Percentiles rank a stretch among this genome's conserved stretches.
Evolutionary conservation across 2,888 invertebrate genomes (phyloP).

Genomic region (Sarcophaga rosellei): DNA sequence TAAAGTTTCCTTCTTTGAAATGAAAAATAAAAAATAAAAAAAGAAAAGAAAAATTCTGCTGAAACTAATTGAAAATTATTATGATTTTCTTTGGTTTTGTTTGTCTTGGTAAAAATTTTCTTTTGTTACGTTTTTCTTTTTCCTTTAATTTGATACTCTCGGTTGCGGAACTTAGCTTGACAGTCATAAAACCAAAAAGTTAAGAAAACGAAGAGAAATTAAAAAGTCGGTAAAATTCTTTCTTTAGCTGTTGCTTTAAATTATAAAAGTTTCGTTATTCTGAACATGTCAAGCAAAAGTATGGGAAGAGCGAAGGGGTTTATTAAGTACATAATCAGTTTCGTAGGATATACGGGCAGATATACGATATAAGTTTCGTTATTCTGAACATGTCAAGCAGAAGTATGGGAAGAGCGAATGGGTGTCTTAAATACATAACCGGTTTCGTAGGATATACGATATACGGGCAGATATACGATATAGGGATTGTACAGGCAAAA

Average conservation of each 20-base stretch:
- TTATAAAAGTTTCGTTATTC: not conserved
- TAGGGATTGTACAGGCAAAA: no score
- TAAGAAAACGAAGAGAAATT: not conserved
- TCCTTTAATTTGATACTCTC: not conserved
- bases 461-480: no score
- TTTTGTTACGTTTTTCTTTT: not conserved
- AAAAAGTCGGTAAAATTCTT: not conserved
- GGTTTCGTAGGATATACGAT: no score
- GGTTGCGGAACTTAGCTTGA: conserved; percentile 21
- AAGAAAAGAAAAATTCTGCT: conserved; percentile 12
- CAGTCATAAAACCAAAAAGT: not conserved
- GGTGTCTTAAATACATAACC: no score
- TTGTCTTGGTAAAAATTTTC: not conserved
- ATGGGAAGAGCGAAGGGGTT: no score
- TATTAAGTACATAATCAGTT: no score
- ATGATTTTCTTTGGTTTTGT: conserved; percentile 20
- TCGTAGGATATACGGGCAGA: no score
- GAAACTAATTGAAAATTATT: conserved; percentile 53
- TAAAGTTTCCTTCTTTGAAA: not conserved
- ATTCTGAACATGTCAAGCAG: no score
- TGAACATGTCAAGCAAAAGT: no score
- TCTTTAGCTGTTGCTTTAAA: conserved; percentile 2
- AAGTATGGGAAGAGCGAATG: no score
- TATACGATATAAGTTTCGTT: conserved; percentile 7
- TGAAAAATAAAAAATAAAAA: not conserved